Base-by-base conservation (phyloP, 1,140 invertebrate species). In the Anoplophora glabripennis region DNA sequence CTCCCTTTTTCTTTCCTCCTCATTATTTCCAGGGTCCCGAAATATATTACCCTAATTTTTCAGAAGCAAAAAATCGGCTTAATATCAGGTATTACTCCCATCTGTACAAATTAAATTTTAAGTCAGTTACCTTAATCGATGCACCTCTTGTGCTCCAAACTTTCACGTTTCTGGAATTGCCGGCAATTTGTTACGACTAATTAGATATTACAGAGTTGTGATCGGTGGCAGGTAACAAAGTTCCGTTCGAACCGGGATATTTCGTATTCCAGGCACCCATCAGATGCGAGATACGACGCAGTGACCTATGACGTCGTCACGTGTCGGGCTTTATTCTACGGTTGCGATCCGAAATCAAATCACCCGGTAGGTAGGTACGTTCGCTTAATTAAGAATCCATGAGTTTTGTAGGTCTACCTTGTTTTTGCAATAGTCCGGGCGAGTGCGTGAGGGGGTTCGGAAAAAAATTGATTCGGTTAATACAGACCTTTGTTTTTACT, bases 261-360 rank as follows among this genome's bases (percentile, higher is more conserved):
- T 63, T 63, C 37, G 61, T 63, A 63, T 63, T 63, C 61, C 48
- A 55, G 48, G 33, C 15, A 45, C n/a, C 37, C 18, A 45, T 44
- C 37, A 60, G 33, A 48, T 21, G 36, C 51, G 18, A 51, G 48
- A 41, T 51, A 55, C 45, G 51, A 63, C 41, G 56, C 61, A 56
- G 61, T 63, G 61, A 63, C 61, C 61, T 63, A 59, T 63, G 61
- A 59, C 56, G 14, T 63, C 49, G 61, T 63, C 61, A 63, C 61
- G 61, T 34, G 57, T 63, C 38, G n/a, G 34, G 61, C 57, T 63
- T 59, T 63, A 59, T 63, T 63, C 57, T 52, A 54, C 45, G 35
- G 61, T 49, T 52, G 46, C 46, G 61, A 59, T 59, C 59, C 47
- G 36, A 63, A 63, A 63, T 63, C 56, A 59, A 63, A 63, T 63